Base-by-base conservation (phyloP, 1,140 invertebrate genomes). In the Maconellicoccus hirsutus region DNA sequence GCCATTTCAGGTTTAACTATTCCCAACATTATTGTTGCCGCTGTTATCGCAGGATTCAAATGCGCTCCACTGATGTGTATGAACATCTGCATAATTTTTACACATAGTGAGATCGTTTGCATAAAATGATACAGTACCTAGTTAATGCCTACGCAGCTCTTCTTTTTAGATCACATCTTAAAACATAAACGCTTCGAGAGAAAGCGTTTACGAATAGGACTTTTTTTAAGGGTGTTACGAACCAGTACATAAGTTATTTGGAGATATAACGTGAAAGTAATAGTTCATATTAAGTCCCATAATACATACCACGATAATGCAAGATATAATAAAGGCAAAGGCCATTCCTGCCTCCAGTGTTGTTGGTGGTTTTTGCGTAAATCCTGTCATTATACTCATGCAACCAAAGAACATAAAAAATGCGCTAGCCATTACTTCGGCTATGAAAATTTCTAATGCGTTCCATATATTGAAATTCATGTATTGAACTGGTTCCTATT, bases 41-140 rank as follows among this genome's bases (percentile, higher is more conserved):
- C 72, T 0, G 82, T 83, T 1, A 85, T 82, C 0, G 82, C 81
- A 0, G 84, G 84, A 76, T 85, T 86, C 71, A 85, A 73, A 72
- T 80, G 78, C 26, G 78, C 76, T 22, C 72, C 73, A 66, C 75
- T 75, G 8, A 79, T 75, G 73, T 78, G 78, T 14, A 77, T 78
- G 69, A 78, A 75, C 23, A 75, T 75, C 78, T 79, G 73, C n/a
- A 75, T 74, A 74, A 75, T 33, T 69, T 69, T 22, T 22, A 22
- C 14, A 3, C 16, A 69, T 69, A 52, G 10, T 52, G 4, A 33
- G 12, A 33, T 33, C 12, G 12, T 33, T 33, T 33, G 29, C 29
- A 33, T 33, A 33, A 33, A 33, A 33, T 12, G 3, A 33, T 33
- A 33, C 29, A 33, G 29, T 33, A 33, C 29, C 29, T 33, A 33